phyloP scores from a whole-genome alignment of 1,140 invertebrate genomes.

The Procambarus virginalis region DNA sequence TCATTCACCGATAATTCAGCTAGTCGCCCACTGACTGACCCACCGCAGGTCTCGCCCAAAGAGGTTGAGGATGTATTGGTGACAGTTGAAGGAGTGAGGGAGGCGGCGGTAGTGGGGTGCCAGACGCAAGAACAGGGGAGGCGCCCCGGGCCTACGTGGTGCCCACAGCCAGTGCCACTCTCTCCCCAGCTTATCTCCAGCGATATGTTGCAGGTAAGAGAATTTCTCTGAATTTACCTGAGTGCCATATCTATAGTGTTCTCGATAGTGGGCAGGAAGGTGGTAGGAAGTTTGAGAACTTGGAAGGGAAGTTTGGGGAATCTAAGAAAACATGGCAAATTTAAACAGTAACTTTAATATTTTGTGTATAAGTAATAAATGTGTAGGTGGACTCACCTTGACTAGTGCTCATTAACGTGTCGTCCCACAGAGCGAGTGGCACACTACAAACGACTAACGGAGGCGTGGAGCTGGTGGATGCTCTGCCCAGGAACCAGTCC shows the following conservation, averaged over 20 bases:
- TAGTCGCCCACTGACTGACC: no score
- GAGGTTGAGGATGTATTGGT: constrained; percentile 72
- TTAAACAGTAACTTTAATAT: no score
- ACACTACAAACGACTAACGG: background rate
- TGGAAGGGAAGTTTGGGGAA: no score
- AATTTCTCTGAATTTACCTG: no score
- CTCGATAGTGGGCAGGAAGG: no score
- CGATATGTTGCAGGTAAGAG: background rate
- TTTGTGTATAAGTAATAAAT: no score
- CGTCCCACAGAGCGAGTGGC: background rate
- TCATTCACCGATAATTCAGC: no score
- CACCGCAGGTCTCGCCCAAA: constrained; percentile 56
- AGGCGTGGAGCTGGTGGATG: constrained; percentile 14
- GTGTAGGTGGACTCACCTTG: no score
- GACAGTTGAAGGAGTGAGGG: constrained; percentile 73
- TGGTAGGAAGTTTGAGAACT: no score
- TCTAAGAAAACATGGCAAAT: no score
- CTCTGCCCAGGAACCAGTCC: background rate
- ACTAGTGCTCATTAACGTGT: no score
- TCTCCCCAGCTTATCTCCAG: background rate
- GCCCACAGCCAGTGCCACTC: background rate
- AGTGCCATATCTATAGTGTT: no score
- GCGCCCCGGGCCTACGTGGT: constrained; percentile 76
- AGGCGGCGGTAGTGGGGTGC: constrained; percentile 77
- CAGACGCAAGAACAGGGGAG: constrained; percentile 76